These are phyloP conservation scores for Drosophila albomicans DNA, from an alignment of 1,140 invertebrate species.

Conservation along the genomic window DNA sequence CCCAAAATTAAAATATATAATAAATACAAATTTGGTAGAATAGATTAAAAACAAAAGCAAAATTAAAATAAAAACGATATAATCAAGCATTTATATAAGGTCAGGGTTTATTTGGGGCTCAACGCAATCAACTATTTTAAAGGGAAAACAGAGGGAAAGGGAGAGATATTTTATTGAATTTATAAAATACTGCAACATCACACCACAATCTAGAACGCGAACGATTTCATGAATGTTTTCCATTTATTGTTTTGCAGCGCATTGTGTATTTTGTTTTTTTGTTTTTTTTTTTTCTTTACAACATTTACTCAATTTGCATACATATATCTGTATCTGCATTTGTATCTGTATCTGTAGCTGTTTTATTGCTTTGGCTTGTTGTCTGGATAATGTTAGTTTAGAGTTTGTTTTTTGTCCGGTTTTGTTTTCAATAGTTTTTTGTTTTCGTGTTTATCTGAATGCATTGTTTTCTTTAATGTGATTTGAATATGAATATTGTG, in stretches of 20 bases:
- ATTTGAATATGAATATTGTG: too few relatives aligned
- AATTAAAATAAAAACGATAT: constrained; percentile 21
- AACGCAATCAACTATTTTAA: constrained; percentile 11
- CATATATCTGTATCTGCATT: constrained; percentile 5
- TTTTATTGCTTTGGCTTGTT: not conserved
- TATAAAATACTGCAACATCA: constrained; percentile 31
- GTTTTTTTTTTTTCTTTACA: constrained; percentile 40
- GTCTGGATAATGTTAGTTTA: constrained; percentile 9
- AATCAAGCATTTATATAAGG: constrained; percentile 9
- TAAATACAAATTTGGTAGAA: constrained; percentile 13
- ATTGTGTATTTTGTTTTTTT: constrained; percentile 38
- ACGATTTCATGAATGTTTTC: constrained; percentile 48
- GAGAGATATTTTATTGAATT: not conserved
- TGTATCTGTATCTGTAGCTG: constrained; percentile 1
- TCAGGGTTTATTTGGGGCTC: not conserved
- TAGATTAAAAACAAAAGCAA: constrained; percentile 21
- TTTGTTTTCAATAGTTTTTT: constrained; percentile 10
- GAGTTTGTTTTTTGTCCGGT: not conserved
- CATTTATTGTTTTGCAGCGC: constrained; percentile 33
- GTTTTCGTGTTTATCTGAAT: not conserved
- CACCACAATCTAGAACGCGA: constrained; percentile 60
- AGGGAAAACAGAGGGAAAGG: not conserved
- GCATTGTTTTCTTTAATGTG: not conserved
- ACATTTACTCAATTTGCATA: constrained; percentile 55
- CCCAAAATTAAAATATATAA: constrained; percentile 53